Evolutionary conservation across 2,888 invertebrate species (phyloP).

Genomic region (Pristionchus arcanus): DNA sequence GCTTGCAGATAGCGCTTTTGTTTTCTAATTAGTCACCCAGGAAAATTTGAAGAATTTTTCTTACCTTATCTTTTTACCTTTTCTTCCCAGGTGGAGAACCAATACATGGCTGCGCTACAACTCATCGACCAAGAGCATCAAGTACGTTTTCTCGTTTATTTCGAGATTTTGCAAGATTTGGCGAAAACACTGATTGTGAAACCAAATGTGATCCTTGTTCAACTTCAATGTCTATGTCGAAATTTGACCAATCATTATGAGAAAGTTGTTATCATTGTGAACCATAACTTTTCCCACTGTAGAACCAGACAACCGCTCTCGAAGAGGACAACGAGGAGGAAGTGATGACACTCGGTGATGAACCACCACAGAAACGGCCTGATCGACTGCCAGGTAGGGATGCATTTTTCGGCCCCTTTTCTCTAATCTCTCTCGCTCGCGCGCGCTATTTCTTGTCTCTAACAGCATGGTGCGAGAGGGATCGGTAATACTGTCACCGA

Average conservation of each 20-base stretch:
- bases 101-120: conserved; percentile 74
- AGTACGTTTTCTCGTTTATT: conserved; percentile 1
- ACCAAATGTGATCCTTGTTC: not conserved
- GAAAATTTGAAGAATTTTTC: conserved; percentile 53
- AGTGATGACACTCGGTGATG: not conserved
- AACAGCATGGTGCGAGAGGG: too few species aligned
- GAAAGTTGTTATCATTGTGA: too few species aligned
- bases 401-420: too few species aligned
- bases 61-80: too few species aligned
- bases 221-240: not conserved
- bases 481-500: too few species aligned
- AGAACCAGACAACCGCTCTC: not conserved
- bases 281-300: not conserved
- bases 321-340: conserved; percentile 2
- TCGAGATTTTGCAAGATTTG: not conserved
- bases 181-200: not conserved
- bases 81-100: conserved; percentile 66
- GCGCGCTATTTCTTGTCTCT: too few species aligned
- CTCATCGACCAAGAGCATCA: conserved; percentile 73
- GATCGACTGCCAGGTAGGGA: conserved; percentile 6
- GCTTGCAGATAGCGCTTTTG: not conserved
- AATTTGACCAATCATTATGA: not conserved
- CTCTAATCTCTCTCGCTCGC: too few species aligned
- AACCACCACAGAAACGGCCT: not conserved
- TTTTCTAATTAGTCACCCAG: not conserved